Percentiles rank a stretch among this genome's conserved stretches.
Evolutionary conservation across 2,113 vertebrate genomes (phyloP).

Genomic region (Paramisgurnus dabryanus): DNA sequence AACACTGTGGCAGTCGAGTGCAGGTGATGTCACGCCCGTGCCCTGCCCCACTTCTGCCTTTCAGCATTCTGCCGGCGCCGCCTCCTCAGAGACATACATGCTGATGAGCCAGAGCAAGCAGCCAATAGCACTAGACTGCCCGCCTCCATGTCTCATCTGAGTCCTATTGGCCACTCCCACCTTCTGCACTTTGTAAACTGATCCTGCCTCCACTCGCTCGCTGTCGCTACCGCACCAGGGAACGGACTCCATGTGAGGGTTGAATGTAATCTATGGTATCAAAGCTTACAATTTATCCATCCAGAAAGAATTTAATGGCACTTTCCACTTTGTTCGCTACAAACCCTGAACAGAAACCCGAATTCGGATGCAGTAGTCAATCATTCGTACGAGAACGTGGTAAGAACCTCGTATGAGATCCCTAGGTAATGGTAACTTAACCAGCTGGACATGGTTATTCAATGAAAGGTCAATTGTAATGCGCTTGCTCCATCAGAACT

Average conservation of each 20-base stretch:
- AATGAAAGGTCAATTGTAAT: slow-evolving; percentile 64
- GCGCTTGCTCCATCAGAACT: slow-evolving; percentile 88
- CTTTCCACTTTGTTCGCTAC: slow-evolving; percentile 48
- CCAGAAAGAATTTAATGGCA: slow-evolving; percentile 59
- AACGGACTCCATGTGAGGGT: slow-evolving; percentile 52
- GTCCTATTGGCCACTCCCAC: slow-evolving; percentile 65
- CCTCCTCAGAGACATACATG: slow-evolving; percentile 75
- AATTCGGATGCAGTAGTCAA: slow-evolving; percentile 53
- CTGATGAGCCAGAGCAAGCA: slow-evolving; percentile 74
- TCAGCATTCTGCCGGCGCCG: slow-evolving; percentile 74
- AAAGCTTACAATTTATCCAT: slow-evolving; percentile 46
- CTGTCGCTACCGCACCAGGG: slow-evolving; percentile 47
- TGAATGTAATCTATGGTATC: slow-evolving; percentile 61
- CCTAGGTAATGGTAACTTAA: slow-evolving; percentile 60
- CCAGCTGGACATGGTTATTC: slow-evolving; percentile 66
- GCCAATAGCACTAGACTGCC: slow-evolving; percentile 85
- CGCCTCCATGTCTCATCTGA: slow-evolving; percentile 70
- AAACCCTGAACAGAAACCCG: slow-evolving; percentile 46
- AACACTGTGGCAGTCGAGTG: slow-evolving; percentile 95
- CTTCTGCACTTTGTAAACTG: slow-evolving; percentile 64
- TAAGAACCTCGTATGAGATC: slow-evolving; percentile 48
- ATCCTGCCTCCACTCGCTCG: slow-evolving; percentile 53
- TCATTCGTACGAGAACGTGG: slow-evolving; percentile 42
- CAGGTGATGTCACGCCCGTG: slow-evolving; percentile 88
- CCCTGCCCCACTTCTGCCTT: slow-evolving; percentile 63